Evolutionary conservation across 2,797 vertebrate genomes (phyloP).

Genomic region (Pangasius djambal): DNA sequence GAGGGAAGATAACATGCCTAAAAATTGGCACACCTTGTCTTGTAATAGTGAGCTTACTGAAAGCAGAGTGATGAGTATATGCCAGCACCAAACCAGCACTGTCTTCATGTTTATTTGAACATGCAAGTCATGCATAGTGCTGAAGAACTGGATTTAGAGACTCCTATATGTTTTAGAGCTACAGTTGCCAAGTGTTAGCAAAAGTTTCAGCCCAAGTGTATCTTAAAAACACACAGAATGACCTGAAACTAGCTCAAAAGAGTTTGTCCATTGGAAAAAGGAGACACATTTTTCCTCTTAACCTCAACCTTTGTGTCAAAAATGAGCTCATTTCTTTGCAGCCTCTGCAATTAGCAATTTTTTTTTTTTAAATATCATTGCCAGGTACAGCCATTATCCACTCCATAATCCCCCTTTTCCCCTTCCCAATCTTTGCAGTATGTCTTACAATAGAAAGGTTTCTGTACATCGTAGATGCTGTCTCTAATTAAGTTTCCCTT

Average conservation of each 20-base stretch:
- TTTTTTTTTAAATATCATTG: background rate
- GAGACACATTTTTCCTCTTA: background rate
- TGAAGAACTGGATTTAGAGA: background rate
- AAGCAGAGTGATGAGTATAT: background rate
- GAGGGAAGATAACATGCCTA: slow-evolving; percentile 5
- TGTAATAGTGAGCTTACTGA: background rate
- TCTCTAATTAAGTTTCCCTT: background rate
- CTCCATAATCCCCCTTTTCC: background rate
- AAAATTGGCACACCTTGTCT: slow-evolving; percentile 2
- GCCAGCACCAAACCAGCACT: background rate
- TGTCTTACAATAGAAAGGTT: background rate
- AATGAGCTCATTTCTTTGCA: slow-evolving; percentile 3
- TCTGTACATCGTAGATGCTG: background rate
- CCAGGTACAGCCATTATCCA: background rate
- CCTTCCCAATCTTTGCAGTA: background rate
- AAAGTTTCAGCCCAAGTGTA: background rate
- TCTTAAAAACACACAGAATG: background rate
- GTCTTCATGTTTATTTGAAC: background rate
- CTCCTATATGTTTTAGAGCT: background rate
- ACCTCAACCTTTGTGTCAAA: background rate
- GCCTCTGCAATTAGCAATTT: background rate
- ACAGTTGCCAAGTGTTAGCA: background rate
- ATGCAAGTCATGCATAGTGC: background rate
- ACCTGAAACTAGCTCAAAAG: background rate
- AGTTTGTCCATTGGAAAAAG: background rate